Evolutionary conservation across 2,797 vertebrate species (phyloP).

Genomic region (Phaenicophaeus curvirostris): DNA sequence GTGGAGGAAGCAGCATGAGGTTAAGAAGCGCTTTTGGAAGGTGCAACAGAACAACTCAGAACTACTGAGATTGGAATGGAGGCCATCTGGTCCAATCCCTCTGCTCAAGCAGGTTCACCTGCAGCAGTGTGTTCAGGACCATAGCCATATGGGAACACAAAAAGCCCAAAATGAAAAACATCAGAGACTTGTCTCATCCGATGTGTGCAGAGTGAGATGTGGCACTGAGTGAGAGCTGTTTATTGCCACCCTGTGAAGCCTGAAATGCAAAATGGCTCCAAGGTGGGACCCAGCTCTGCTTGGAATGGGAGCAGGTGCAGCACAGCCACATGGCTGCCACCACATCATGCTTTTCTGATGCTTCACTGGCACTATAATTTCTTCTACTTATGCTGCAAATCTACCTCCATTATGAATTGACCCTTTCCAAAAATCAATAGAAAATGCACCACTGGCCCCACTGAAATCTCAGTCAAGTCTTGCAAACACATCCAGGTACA

Average conservation of each 20-base stretch:
- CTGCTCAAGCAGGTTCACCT: background rate
- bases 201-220: background rate
- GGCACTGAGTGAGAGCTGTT: background rate
- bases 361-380: background rate
- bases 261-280: background rate
- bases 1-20: background rate
- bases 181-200: background rate
- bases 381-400: background rate
- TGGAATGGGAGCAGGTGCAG: background rate
- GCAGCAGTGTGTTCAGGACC: background rate
- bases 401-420: background rate
- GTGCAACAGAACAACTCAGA: background rate
- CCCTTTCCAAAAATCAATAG: background rate
- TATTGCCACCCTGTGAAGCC: background rate
- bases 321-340: background rate
- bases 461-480: background rate
- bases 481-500: background rate
- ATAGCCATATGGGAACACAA: background rate
- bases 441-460: background rate
- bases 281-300: background rate
- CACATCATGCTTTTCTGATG: fast-evolving
- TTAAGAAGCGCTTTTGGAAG: background rate
- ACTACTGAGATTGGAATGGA: background rate
- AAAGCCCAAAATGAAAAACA: background rate
- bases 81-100: background rate